phyloP scores from a whole-genome alignment of 2,113 vertebrate species.

The Columba livia region DNA sequence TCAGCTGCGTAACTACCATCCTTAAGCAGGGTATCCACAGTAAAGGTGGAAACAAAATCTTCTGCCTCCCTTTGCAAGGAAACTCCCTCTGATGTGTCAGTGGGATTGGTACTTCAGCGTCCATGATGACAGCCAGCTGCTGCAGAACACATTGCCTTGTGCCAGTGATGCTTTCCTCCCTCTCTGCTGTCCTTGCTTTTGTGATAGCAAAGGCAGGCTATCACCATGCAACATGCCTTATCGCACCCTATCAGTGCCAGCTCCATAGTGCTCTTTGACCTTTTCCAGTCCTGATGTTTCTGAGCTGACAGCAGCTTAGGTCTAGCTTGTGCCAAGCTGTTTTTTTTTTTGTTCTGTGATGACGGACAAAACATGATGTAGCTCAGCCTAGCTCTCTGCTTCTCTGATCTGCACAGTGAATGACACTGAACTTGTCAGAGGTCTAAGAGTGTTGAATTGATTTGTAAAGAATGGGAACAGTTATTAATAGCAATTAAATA shows the following conservation, averaged over 20 bases:
- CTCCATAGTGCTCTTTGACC: neutral
- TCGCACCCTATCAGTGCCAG: neutral
- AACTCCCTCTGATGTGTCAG: neutral
- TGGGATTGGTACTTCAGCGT: neutral
- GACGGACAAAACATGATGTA: neutral
- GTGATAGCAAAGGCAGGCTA: neutral
- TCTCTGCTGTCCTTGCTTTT: neutral
- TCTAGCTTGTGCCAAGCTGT: neutral
- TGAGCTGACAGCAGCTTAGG: neutral
- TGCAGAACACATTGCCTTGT: neutral
- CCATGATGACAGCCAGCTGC: neutral
- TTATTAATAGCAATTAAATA: slow-evolving; percentile 11
- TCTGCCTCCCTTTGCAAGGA: neutral
- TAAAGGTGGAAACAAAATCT: neutral
- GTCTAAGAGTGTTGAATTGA: neutral
- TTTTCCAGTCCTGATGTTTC: slow-evolving; percentile 26
- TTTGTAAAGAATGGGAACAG: neutral
- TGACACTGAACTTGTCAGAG: neutral
- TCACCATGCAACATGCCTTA: neutral
- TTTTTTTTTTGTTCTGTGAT: neutral
- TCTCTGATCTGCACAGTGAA: neutral
- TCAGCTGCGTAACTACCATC: neutral
- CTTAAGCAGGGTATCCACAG: neutral
- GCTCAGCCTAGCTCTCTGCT: neutral
- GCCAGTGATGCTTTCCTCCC: neutral